A percentile compares a stretch with the other conserved stretches of the same genome.
These are phyloP conservation scores for Nephila pilipes DNA, from an alignment of 1,140 invertebrate genomes.

Conservation along the genomic window DNA sequence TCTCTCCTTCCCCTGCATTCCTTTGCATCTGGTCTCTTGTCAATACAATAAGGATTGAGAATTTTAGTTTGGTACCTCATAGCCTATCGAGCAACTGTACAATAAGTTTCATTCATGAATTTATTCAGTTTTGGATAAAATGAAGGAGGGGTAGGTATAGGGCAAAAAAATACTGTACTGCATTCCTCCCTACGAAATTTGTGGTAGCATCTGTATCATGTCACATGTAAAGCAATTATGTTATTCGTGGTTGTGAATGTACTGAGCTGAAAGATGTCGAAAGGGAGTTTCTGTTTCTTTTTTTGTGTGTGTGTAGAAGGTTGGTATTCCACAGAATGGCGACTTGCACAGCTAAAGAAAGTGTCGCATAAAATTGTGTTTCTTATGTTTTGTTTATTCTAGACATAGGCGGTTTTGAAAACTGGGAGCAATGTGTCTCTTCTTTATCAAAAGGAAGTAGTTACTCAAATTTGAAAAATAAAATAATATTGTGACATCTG, in stretches of 20 bases:
- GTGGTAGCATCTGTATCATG: not conserved
- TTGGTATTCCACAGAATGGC: not conserved
- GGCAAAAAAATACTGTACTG: not conserved
- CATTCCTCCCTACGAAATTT: too few species aligned
- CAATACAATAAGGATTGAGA: not conserved
- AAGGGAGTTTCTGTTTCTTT: not conserved
- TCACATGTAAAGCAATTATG: slow-evolving; percentile 1
- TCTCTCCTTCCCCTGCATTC: not conserved
- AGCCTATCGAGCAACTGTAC: slow-evolving; percentile 30
- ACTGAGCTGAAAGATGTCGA: not conserved
- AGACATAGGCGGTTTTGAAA: too few species aligned
- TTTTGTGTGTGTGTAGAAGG: not conserved
- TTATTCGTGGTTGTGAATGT: not conserved
- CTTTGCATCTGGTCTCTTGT: not conserved
- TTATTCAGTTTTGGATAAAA: not conserved
- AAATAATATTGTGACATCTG: too few species aligned
- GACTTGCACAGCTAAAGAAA: too few species aligned
- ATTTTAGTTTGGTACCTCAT: not conserved
- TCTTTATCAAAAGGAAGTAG: too few species aligned
- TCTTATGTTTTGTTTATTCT: too few species aligned
- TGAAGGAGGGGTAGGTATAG: not conserved
- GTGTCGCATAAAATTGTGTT: too few species aligned
- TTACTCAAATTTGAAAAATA: too few species aligned
- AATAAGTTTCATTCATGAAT: slow-evolving; percentile 55
- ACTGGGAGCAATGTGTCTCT: too few species aligned